Percentiles rank a stretch among this genome's conserved stretches.
These are phyloP conservation scores for Diadophis punctatus DNA, from an alignment of 2,113 vertebrate species.

Conservation along the genomic window DNA sequence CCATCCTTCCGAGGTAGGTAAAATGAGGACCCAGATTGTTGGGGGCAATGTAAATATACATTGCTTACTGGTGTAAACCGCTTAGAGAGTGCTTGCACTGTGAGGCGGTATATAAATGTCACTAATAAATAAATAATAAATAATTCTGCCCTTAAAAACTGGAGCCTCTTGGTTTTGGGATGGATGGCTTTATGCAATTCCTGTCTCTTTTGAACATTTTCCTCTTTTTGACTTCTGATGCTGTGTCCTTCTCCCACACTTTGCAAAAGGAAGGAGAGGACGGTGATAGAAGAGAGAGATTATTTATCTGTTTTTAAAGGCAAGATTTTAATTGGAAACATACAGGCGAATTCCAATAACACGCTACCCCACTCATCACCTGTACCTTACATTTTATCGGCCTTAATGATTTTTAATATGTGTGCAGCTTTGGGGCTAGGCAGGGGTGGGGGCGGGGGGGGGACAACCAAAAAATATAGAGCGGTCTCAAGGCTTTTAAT, in stretches of 20 bases:
- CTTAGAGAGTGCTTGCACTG: too few species aligned
- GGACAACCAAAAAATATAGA: not conserved
- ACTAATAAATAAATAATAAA: too few species aligned
- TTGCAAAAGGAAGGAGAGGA: conserved; percentile 27
- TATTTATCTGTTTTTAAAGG: conserved; percentile 28
- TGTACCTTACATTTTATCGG: conserved; percentile 44
- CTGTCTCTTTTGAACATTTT: conserved; percentile 6
- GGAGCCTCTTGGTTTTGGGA: not conserved
- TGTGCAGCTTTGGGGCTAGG: not conserved
- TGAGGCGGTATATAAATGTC: too few species aligned
- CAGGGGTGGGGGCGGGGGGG: not conserved
- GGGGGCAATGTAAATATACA: too few species aligned
- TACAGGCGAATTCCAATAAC: conserved; percentile 51
- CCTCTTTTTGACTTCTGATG: conserved; percentile 16
- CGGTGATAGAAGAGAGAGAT: not conserved
- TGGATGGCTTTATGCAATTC: conserved; percentile 33
- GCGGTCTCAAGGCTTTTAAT: conserved; percentile 19
- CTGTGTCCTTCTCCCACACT: conserved; percentile 14
- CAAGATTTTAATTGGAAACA: conserved; percentile 43
- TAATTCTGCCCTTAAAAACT: not conserved
- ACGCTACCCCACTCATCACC: conserved; percentile 36
- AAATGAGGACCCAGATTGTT: too few species aligned
- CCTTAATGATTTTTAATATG: conserved; percentile 48
- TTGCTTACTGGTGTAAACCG: too few species aligned
- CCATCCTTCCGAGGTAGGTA: too few species aligned